Conservation (phyloP, 2,888 invertebrate genomes). For the Epinotia demarniana region DNA sequence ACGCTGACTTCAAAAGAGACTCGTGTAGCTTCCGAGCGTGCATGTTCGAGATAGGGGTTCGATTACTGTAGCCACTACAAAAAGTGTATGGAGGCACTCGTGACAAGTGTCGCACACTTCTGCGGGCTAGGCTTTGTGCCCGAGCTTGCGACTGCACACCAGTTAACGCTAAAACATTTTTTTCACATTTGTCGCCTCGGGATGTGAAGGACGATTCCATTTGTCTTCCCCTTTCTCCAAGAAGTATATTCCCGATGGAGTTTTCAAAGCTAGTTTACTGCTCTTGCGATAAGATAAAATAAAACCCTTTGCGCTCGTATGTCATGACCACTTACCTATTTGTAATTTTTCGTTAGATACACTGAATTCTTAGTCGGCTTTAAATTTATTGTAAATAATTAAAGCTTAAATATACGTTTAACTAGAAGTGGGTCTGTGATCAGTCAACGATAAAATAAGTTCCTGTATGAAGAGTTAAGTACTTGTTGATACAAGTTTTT, state of each 20-base stretch:
- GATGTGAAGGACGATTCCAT: slow-evolving; percentile 41
- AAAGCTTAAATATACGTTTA: not conserved
- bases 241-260: slow-evolving; percentile 43
- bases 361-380: not conserved
- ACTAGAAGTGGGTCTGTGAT: no score
- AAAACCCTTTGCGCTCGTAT: slow-evolving; percentile 43
- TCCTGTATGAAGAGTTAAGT: no score
- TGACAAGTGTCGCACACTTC: slow-evolving; percentile 24
- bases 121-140: slow-evolving; percentile 16
- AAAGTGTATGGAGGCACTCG: slow-evolving; percentile 25
- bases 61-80: slow-evolving; percentile 15
- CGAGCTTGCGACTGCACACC: slow-evolving; percentile 22
- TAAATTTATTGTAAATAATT: not conserved
- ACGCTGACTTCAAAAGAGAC: slow-evolving; percentile 31
- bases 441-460: no score
- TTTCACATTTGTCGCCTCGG: slow-evolving; percentile 43
- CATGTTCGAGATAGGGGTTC: slow-evolving; percentile 25
- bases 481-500: no score
- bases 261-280: slow-evolving; percentile 45
- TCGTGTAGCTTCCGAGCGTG: slow-evolving; percentile 16
- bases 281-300: slow-evolving; percentile 45
- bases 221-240: slow-evolving; percentile 44
- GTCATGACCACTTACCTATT: slow-evolving; percentile 41
- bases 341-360: slow-evolving; percentile 16
- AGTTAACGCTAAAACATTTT: slow-evolving; percentile 41